Base-by-base conservation (phyloP, 2,888 invertebrate species). In the Flexamia atlantica region DNA sequence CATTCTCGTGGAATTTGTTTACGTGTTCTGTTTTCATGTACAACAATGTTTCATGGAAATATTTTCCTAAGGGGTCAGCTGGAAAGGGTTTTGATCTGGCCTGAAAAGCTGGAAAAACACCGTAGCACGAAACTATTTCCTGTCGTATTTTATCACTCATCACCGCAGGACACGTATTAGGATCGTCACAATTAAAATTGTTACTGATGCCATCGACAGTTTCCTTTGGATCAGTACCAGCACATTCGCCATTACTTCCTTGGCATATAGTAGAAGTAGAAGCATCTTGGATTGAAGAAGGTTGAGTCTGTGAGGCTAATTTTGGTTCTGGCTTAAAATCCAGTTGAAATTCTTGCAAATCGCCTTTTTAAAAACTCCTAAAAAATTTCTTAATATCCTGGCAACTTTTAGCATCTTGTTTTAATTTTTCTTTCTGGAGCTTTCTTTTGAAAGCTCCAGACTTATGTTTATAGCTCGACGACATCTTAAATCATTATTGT, bases 11-110 rank as follows among this genome's bases (percentile, higher is more conserved):
- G 46, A 79, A 79, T 46, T 46, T 20, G 50, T 79, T 79, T 79
- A 79, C 79, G 25, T 46, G 74, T 74, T 74, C 70, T 74, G 74
- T 74, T 74, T 74, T 74, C 74, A 74, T 74, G 74, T 74, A 74
- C 74, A 74, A 74, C 40, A 74, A 74, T 42, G 46, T 79, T 46
- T 79, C 79, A 50, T 79, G 79, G 46, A 79, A 79, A 79, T 50
- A 50, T 79, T 50, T 79, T 79, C 79, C 50, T 50, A 50, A 46
- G 25, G 46, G 79, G 53, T 50, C 46, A 46, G 79, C 40, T 36
- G 74, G 74, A 42, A 74, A 74, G 12, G 40, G 40, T 74, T 74
- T 74, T 74, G 70, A 74, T 74, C 74, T 74, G 40, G 74, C 74
- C 23, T 74, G 74, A 74, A 74, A 64, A 64, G 64, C 64, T 64